phyloP scores from a whole-genome alignment of 2,113 vertebrate genomes.

The Bubalus kerabau region DNA sequence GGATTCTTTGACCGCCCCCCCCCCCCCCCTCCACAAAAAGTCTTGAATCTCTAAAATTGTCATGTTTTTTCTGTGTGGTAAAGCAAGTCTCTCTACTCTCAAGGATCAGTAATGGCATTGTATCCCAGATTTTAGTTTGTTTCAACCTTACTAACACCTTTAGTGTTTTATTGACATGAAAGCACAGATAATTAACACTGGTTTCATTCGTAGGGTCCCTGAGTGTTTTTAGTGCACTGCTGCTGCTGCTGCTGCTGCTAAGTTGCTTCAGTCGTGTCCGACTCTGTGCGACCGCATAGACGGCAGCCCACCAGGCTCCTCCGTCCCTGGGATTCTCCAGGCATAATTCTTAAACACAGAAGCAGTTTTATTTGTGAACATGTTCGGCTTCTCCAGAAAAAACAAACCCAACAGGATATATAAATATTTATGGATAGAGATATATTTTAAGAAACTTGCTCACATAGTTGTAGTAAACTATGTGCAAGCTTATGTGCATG shows the following conservation, averaged over 20 bases:
- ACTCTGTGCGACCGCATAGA: no score
- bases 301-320: no score
- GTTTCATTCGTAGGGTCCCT: neutral
- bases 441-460: neutral
- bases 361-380: neutral
- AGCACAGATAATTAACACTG: neutral
- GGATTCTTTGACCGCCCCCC: neutral
- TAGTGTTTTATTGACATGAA: neutral
- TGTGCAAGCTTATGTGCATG: neutral
- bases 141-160: neutral
- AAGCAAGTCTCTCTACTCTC: neutral
- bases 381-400: neutral
- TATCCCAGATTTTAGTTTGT: neutral
- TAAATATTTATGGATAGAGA: neutral
- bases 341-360: neutral
- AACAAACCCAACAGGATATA: neutral
- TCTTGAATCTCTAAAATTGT: neutral
- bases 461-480: neutral
- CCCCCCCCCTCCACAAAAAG: accelerated
- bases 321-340: no score
- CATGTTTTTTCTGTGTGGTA: neutral
- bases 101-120: neutral
- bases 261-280: no score
- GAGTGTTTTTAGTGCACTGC: neutral
- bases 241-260: no score